Base-by-base conservation (phyloP, 2,113 vertebrate genomes). In the Strix aluco region DNA sequence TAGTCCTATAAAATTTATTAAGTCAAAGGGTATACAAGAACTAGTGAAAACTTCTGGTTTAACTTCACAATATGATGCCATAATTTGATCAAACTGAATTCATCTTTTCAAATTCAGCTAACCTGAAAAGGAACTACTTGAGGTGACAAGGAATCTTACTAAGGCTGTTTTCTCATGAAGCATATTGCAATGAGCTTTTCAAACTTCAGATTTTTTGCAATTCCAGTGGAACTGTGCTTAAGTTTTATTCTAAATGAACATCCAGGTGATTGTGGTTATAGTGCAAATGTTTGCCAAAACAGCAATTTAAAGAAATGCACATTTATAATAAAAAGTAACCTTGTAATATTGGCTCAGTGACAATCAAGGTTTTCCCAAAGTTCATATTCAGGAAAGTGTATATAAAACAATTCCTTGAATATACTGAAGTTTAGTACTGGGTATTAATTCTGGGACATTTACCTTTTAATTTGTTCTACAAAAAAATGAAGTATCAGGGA, bases 371-470 rank as follows among this genome's bases (percentile, higher is more conserved):
- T 65, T 91, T 30, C 27, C 34, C 29, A 38, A 55, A 62, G 62
- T 65, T 30, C 13, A 4, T 70, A 16, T 70, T 75, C 13, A 58
- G 13, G 5, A 69, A 65, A 10, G 3, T 17, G 6, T 30, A 25
- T 38, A 26, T 23, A 55, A 73, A 88, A 57, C 1, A 44, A 46
- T 71, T 66, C 10, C 8, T 51, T 77, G 14, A 58, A 57, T 23
- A 52, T 0, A 2, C 3, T 38, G 34, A 70, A 71, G 17, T 67
- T 78, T 44, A 34, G 13, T 47, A 40, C 2, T 8, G 11, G 20
- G 8, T 9, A 49, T 57, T 67, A 57, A 61, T 82, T 77, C 16
- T 58, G 25, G 6, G 22, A 58, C 5, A 38, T 73, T 52, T 70
- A 52, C 6, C 5, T 65, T 96, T 71, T 55, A 74, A n/a, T 54